phyloP scores from a whole-genome alignment of 2,888 invertebrate species.

The Junonia oenone region DNA sequence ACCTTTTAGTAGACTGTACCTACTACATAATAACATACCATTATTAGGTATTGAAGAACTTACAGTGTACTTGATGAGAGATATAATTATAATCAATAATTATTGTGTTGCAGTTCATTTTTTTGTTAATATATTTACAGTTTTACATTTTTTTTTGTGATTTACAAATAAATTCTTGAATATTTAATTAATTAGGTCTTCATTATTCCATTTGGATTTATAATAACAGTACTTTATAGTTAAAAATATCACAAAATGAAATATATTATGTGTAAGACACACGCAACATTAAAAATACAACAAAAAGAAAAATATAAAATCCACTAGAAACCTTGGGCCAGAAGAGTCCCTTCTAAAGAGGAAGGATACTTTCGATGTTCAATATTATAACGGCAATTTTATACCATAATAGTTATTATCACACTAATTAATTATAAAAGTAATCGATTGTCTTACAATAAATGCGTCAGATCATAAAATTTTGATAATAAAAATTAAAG shows the following conservation, averaged over 20 bases:
- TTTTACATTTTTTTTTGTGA: slow-evolving; percentile 80
- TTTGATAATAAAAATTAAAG: slow-evolving; percentile 75
- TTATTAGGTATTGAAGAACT: slow-evolving; percentile 73
- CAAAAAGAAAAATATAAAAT: slow-evolving; percentile 78
- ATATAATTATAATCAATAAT: slow-evolving; percentile 55
- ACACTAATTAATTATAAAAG: slow-evolving; percentile 80
- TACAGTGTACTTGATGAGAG: slow-evolving; percentile 75
- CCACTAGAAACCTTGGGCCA: slow-evolving; percentile 79
- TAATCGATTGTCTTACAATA: slow-evolving; percentile 80
- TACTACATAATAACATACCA: slow-evolving; percentile 71
- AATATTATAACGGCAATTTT: slow-evolving; percentile 76
- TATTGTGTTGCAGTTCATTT: slow-evolving; percentile 78
- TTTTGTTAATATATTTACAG: slow-evolving; percentile 79
- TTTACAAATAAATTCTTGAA: slow-evolving; percentile 81
- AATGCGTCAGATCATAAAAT: slow-evolving; percentile 80
- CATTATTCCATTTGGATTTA: slow-evolving; percentile 78
- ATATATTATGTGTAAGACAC: slow-evolving; percentile 81
- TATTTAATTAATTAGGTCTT: slow-evolving; percentile 80
- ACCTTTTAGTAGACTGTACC: slow-evolving; percentile 68
- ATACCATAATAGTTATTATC: slow-evolving; percentile 77
- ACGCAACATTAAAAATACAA: slow-evolving; percentile 80
- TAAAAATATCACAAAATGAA: slow-evolving; percentile 81
- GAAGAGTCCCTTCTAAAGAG: slow-evolving; percentile 78
- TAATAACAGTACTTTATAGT: slow-evolving; percentile 80
- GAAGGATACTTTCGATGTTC: slow-evolving; percentile 81